Percentiles rank a stretch among this genome's conserved stretches.
These are phyloP conservation scores for Atta texana DNA, from an alignment of 1,140 invertebrate genomes.

Conservation along the genomic window DNA sequence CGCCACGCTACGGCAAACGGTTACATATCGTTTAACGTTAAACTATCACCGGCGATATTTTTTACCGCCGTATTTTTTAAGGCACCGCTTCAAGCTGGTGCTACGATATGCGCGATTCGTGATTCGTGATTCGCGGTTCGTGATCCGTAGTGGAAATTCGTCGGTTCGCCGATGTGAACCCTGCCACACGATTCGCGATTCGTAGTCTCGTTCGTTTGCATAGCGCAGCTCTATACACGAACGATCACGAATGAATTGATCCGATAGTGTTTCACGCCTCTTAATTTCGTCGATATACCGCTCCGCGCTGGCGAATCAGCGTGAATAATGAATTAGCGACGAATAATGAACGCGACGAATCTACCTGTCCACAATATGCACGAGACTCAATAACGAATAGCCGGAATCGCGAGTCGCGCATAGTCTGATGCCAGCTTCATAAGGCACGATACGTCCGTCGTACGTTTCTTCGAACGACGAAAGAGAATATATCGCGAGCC, in stretches of 20 bases:
- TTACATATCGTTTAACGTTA: conserved; percentile 67
- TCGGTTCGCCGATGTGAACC: too few species aligned
- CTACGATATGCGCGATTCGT: conserved; percentile 7
- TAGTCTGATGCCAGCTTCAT: conserved; percentile 5
- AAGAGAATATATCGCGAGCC: conserved; percentile 32
- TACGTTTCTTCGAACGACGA: conserved; percentile 34
- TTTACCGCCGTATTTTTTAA: conserved; percentile 66
- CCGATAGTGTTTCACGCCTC: not conserved
- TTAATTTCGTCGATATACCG: not conserved
- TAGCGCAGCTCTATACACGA: conserved; percentile 2
- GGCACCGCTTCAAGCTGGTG: conserved; percentile 55
- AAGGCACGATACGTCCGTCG: conserved; percentile 70
- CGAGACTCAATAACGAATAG: not conserved
- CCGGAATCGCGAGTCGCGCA: conserved; percentile 28
- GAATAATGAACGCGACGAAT: not conserved
- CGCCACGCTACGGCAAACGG: conserved; percentile 36
- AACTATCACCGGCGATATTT: conserved; percentile 64
- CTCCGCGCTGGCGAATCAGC: not conserved
- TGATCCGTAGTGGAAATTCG: too few species aligned
- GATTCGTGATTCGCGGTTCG: not conserved
- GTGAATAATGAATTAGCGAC: not conserved
- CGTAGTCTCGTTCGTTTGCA: not conserved
- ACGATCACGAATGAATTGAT: not conserved
- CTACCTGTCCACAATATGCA: not conserved
- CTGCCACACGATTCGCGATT: too few species aligned